phyloP scores from a whole-genome alignment of 2,888 invertebrate species.

The Charanyca ferruginea region DNA sequence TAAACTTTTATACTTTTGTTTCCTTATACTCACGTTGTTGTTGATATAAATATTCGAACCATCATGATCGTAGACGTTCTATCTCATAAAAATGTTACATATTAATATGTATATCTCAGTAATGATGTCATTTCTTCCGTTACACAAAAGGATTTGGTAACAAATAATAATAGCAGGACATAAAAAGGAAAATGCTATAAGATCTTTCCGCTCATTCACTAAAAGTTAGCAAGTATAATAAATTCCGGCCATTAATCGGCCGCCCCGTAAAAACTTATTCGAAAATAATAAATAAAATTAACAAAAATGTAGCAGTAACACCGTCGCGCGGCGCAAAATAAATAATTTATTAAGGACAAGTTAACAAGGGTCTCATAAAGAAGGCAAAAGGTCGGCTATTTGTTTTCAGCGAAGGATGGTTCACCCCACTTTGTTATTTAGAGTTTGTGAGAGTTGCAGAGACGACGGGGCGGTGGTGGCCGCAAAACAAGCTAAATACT shows the following conservation, averaged over 20 bases:
- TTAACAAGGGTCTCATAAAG: constrained; percentile 91
- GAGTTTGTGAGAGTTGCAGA: constrained; percentile 81
- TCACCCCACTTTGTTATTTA: constrained; percentile 88
- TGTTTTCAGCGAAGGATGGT: constrained; percentile 87
- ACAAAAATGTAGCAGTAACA: constrained; percentile 79
- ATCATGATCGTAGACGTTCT: constrained; percentile 25
- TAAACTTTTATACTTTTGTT: constrained; percentile 31
- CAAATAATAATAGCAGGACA: constrained; percentile 41
- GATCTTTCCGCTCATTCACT: constrained; percentile 61
- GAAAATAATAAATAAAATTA: constrained; percentile 85
- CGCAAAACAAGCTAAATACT: constrained; percentile 77
- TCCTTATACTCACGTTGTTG: constrained; percentile 7
- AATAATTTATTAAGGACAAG: constrained; percentile 91
- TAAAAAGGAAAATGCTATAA: constrained; percentile 60
- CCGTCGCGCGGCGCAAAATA: constrained; percentile 82
- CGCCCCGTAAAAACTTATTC: constrained; percentile 74
- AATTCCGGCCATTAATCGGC: constrained; percentile 70
- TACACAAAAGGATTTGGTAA: constrained; percentile 32
- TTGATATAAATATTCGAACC: constrained; percentile 16
- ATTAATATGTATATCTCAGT: constrained; percentile 29
- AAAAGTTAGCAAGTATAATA: constrained; percentile 68
- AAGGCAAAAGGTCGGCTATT: constrained; percentile 91
- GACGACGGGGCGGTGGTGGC: constrained; percentile 69
- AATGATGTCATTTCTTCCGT: constrained; percentile 27
- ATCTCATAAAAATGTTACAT: constrained; percentile 33